Percentiles rank a stretch among this genome's conserved stretches.
Conservation (phyloP, 2,888 invertebrate species). For the Megastigmus dorsalis region DNA sequence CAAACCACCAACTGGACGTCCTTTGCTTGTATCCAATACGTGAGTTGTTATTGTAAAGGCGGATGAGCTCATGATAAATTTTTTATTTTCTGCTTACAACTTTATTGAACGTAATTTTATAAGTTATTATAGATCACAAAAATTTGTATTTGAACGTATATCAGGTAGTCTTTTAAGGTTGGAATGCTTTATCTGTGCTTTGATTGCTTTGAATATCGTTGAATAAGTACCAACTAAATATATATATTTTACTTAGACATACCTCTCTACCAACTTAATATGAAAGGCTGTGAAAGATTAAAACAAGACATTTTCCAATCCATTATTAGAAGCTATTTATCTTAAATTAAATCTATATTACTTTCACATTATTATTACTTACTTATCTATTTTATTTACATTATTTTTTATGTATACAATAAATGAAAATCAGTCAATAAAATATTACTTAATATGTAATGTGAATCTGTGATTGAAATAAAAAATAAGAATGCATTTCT, state of each 20-base stretch:
- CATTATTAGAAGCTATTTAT: neutral
- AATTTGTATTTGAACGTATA: neutral
- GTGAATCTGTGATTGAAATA: too few species aligned
- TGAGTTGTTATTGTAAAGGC: constrained; percentile 80
- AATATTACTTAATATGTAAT: neutral
- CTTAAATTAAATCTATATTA: neutral
- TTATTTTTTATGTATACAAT: neutral
- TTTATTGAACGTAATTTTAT: neutral
- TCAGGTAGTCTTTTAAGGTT: constrained; percentile 22
- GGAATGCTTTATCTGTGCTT: constrained; percentile 25
- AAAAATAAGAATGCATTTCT: too few species aligned
- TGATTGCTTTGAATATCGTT: neutral
- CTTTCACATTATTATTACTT: neutral
- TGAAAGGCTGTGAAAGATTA: constrained; percentile 2
- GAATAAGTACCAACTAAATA: too few species aligned
- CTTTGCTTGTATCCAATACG: constrained; percentile 82
- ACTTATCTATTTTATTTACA: neutral
- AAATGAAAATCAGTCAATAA: neutral
- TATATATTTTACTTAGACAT: neutral
- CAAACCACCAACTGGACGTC: constrained; percentile 79
- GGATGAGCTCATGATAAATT: constrained; percentile 34
- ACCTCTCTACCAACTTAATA: constrained; percentile 5
- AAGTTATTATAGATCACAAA: too few species aligned
- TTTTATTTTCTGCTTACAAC: too few species aligned
- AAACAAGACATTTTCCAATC: neutral